These are phyloP conservation scores for Rousettus leschenaultii DNA, from an alignment of 2,113 vertebrate genomes.

Conservation along the genomic window DNA sequence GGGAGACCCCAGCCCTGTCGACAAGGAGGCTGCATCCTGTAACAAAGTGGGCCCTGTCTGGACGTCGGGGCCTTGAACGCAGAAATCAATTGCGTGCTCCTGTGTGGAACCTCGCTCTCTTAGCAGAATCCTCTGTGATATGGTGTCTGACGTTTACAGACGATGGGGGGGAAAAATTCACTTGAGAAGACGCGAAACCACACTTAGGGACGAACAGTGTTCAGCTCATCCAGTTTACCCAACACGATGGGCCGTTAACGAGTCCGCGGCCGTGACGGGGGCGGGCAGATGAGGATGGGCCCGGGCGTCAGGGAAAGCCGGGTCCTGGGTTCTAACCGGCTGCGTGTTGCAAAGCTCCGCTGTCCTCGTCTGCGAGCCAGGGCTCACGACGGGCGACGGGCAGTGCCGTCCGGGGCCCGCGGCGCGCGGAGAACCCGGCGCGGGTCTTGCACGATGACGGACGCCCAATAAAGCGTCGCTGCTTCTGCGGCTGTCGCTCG, in stretches of 20 bases:
- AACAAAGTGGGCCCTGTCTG: background rate
- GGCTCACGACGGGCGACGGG: background rate
- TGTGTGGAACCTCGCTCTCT: background rate
- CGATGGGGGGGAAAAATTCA: background rate
- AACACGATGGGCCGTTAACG: background rate
- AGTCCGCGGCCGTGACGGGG: background rate
- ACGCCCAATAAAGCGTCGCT: background rate
- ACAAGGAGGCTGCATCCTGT: background rate
- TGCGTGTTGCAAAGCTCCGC: background rate
- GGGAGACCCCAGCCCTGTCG: background rate
- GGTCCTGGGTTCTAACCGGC: background rate
- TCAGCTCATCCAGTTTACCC: background rate
- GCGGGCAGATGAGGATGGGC: background rate
- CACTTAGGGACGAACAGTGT: background rate
- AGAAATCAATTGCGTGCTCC: background rate
- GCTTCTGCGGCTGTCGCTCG: background rate
- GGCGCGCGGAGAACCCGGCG: fast-evolving
- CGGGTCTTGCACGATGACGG: background rate
- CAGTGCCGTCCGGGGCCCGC: background rate
- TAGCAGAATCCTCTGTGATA: background rate
- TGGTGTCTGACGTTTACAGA: background rate
- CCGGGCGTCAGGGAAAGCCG: background rate
- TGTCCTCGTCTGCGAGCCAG: background rate
- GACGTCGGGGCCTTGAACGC: background rate
- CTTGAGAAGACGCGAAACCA: background rate